A percentile compares a stretch with the other conserved stretches of the same genome.
Conservation (phyloP, 2,113 vertebrate genomes). For the Puntigrus tetrazona region DNA sequence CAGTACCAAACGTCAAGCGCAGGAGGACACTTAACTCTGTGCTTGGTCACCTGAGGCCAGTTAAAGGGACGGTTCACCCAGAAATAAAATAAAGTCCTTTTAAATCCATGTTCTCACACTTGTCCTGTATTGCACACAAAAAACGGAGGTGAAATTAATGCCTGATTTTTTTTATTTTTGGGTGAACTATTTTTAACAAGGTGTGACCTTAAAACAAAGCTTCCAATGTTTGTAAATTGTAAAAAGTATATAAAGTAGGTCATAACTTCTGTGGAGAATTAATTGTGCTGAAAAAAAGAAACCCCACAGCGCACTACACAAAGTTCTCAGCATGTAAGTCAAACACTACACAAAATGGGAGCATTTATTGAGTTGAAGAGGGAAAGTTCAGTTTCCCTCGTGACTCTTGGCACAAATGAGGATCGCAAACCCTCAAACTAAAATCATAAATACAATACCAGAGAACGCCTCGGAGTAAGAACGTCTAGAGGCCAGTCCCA, state of each 20-base stretch:
- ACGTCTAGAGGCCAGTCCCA: not conserved
- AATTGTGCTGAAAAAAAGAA: not conserved
- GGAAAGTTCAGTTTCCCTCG: not conserved
- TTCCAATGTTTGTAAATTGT: not conserved
- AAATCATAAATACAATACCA: constrained; percentile 10
- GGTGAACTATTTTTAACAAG: not conserved
- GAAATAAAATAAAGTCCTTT: not conserved
- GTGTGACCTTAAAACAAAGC: not conserved
- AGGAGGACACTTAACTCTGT: not conserved
- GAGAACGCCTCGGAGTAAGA: not conserved
- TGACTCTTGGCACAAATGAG: constrained; percentile 20
- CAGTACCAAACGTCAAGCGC: not conserved
- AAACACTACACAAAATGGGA: constrained; percentile 29
- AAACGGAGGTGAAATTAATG: not conserved
- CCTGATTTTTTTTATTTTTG: not conserved
- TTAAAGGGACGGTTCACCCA: not conserved
- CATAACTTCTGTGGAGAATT: not conserved
- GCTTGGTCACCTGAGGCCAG: not conserved
- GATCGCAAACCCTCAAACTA: constrained; percentile 41
- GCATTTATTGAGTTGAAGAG: constrained; percentile 38
- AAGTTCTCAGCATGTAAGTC: not conserved
- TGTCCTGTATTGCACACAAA: not conserved
- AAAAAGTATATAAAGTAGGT: not conserved
- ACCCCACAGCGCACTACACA: not conserved
- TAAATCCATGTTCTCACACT: not conserved